Evolutionary conservation across 2,888 invertebrate genomes (phyloP).

Genomic region (Hypselothyrea guttata): DNA sequence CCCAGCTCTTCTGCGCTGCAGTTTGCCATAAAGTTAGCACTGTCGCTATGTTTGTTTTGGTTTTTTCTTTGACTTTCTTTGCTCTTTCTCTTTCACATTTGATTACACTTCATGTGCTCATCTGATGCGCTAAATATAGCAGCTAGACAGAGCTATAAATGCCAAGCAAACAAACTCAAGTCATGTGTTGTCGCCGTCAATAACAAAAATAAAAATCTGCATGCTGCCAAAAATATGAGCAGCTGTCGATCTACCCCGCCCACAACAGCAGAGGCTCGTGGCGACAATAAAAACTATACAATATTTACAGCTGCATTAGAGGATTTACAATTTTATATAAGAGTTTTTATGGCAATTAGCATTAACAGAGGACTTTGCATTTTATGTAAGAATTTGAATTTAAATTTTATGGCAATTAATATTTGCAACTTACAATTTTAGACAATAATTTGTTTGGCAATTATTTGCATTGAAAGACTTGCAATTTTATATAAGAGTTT

Average conservation of each 20-base stretch:
- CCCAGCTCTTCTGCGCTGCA: too few relatives aligned
- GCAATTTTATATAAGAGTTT: too few relatives aligned
- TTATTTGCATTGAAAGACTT: too few relatives aligned
- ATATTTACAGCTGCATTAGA: not conserved
- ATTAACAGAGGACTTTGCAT: not conserved
- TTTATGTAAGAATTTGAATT: too few relatives aligned
- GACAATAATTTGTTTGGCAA: too few relatives aligned
- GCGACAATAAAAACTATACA: conserved; percentile 30
- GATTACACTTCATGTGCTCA: conserved; percentile 30
- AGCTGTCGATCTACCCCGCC: not conserved
- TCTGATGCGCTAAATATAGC: conserved; percentile 41
- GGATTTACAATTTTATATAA: not conserved
- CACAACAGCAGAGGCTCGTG: conserved; percentile 34
- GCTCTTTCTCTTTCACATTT: not conserved
- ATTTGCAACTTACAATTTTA: too few relatives aligned
- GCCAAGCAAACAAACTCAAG: conserved; percentile 22
- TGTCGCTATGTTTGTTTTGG: too few relatives aligned
- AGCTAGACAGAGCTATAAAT: conserved; percentile 3
- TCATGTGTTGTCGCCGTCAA: conserved; percentile 47
- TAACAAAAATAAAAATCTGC: conserved; percentile 56
- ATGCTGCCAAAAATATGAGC: conserved; percentile 48
- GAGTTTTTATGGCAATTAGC: not conserved
- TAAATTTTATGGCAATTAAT: too few relatives aligned
- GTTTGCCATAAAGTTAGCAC: not conserved
- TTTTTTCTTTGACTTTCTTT: conserved; percentile 9